Percentiles rank a stretch among this genome's conserved stretches.
These are phyloP conservation scores for Nesogale talazaci DNA, from an alignment of 2,113 vertebrate species.

Conservation along the genomic window DNA sequence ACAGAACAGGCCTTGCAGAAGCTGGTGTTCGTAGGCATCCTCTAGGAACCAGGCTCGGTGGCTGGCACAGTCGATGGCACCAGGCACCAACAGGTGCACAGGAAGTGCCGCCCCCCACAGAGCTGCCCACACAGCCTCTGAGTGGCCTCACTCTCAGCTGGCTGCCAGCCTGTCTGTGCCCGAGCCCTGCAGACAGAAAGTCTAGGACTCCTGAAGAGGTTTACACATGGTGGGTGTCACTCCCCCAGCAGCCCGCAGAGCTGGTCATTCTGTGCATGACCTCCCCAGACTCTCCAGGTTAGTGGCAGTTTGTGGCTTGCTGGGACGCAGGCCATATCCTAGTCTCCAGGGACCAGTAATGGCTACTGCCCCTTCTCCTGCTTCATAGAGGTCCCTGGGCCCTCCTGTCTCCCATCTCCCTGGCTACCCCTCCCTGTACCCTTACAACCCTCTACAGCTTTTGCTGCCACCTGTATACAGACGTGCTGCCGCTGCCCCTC, in stretches of 20 bases:
- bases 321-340: not conserved
- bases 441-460: not conserved
- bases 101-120: not conserved
- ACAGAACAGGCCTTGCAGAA: not conserved
- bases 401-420: not conserved
- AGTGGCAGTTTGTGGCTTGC: conserved; percentile 17
- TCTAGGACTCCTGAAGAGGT: not conserved
- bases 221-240: not conserved
- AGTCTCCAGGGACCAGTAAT: not conserved
- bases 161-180: not conserved
- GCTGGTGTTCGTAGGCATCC: not conserved
- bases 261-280: not conserved
- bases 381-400: not conserved
- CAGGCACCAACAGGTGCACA: not conserved
- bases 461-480: not conserved
- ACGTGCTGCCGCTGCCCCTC: too few relatives aligned
- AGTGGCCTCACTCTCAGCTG: not conserved
- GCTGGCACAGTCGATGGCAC: not conserved
- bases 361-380: not conserved
- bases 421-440: not conserved
- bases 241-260: not conserved
- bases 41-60: not conserved
- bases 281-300: not conserved
- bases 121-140: not conserved
- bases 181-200: not conserved